Conservation (phyloP, 2,113 vertebrate genomes). For the Pteropus alecto region DNA sequence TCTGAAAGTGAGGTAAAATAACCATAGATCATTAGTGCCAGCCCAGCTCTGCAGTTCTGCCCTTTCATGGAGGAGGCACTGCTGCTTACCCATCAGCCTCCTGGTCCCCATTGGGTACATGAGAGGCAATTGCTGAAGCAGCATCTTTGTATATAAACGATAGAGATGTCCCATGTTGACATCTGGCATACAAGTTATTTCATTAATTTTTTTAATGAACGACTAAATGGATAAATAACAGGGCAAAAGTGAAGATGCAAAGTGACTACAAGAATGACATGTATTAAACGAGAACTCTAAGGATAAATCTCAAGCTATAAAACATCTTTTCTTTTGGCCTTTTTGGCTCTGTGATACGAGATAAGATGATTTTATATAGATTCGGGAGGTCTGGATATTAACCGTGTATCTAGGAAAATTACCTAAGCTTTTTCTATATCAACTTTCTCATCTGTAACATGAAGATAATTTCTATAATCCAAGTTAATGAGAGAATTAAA, state of each 20-base stretch:
- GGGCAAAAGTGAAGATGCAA: background rate
- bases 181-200: background rate
- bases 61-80: fast-evolving
- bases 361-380: background rate
- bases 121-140: background rate
- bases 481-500: background rate
- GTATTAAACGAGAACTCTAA: background rate
- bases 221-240: background rate
- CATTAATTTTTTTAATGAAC: background rate
- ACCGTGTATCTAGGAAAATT: background rate
- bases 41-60: fast-evolving
- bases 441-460: background rate
- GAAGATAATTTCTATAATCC: background rate
- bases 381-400: background rate
- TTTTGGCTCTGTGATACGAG: background rate
- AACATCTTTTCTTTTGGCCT: background rate
- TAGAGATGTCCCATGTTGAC: background rate
- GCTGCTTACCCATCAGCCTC: background rate
- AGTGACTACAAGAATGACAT: background rate
- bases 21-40: background rate
- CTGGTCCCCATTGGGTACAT: background rate
- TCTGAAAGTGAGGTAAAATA: background rate
- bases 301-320: background rate
- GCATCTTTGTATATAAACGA: background rate
- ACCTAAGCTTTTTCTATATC: background rate